phyloP scores from a whole-genome alignment of 1,140 invertebrate species.

The Drosophila lacertosa region DNA sequence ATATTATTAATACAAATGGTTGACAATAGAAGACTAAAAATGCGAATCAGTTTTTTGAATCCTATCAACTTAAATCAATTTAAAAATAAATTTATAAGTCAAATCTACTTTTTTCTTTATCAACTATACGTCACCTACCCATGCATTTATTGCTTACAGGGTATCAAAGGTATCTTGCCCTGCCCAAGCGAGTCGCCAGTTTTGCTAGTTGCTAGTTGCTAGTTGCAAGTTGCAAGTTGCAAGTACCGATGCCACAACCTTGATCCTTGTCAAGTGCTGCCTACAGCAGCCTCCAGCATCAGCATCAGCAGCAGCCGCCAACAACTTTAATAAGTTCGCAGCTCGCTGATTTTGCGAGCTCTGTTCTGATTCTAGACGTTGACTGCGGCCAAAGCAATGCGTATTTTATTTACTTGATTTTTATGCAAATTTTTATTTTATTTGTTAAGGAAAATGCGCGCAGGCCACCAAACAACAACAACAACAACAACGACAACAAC shows the following conservation, averaged over 20 bases:
- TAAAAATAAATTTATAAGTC: no score
- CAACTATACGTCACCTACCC: no score
- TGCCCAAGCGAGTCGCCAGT: constrained; percentile 20
- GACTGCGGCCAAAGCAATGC: constrained; percentile 49
- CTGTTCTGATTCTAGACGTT: constrained; percentile 64
- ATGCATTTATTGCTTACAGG: not conserved
- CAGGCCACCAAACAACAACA: constrained; percentile 15
- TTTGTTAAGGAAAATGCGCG: constrained; percentile 63
- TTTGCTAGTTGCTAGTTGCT: constrained; percentile 16
- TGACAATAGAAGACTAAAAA: no score
- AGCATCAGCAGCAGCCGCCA: constrained; percentile 35
- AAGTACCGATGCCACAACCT: constrained; percentile 60
- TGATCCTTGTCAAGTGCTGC: constrained; percentile 82
- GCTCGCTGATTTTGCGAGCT: constrained; percentile 54
- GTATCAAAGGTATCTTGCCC: constrained; percentile 12
- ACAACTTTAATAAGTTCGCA: constrained; percentile 80
- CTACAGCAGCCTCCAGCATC: constrained; percentile 51
- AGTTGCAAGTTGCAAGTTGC: constrained; percentile 18
- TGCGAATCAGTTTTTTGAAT: no score
- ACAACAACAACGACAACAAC: constrained; percentile 24
- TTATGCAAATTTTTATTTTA: constrained; percentile 77
- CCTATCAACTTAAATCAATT: no score
- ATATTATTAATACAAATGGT: no score
- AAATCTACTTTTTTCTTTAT: no score
- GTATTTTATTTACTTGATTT: constrained; percentile 78